Percentiles rank a stretch among this genome's conserved stretches.
Conservation (phyloP, 2,113 vertebrate genomes). For the Cheilinus undulatus region DNA sequence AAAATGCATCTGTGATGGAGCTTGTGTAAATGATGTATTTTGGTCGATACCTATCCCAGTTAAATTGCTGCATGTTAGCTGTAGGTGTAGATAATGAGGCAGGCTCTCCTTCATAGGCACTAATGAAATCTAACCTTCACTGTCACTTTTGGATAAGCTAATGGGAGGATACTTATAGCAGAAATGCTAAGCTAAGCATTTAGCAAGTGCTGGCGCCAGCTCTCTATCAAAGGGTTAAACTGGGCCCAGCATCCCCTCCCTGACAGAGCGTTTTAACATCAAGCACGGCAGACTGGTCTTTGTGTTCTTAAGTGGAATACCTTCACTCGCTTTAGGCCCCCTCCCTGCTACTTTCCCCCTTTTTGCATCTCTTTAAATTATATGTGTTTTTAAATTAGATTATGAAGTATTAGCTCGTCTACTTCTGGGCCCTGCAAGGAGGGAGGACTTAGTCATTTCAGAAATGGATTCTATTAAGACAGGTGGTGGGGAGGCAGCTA, state of each 20-base stretch:
- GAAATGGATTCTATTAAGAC: conserved; percentile 88
- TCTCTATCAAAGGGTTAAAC: conserved; percentile 76
- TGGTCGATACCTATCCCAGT: conserved; percentile 15
- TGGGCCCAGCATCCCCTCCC: conserved; percentile 49
- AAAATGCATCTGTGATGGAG: neutral
- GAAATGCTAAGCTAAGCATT: conserved; percentile 73
- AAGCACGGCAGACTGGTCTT: conserved; percentile 65
- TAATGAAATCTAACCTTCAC: conserved; percentile 66
- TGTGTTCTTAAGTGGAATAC: conserved; percentile 80
- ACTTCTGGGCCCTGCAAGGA: conserved; percentile 77
- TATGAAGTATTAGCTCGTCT: conserved; percentile 86
- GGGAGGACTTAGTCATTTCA: conserved; percentile 83
- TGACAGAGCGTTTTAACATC: conserved; percentile 78
- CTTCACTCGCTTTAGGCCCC: conserved; percentile 69
- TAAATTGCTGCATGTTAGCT: conserved; percentile 4
- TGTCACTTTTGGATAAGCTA: conserved; percentile 62
- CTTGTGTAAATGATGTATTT: neutral
- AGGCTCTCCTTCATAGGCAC: conserved; percentile 39
- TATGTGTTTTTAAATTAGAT: conserved; percentile 87
- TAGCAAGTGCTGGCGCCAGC: conserved; percentile 61
- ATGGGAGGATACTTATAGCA: conserved; percentile 62
- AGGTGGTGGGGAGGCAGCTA: conserved; percentile 81
- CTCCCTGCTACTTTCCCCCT: conserved; percentile 55
- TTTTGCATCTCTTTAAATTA: conserved; percentile 86
- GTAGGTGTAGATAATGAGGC: conserved; percentile 45